Base-by-base conservation (phyloP, 2,113 vertebrate genomes). In the Anolis carolinensis region DNA sequence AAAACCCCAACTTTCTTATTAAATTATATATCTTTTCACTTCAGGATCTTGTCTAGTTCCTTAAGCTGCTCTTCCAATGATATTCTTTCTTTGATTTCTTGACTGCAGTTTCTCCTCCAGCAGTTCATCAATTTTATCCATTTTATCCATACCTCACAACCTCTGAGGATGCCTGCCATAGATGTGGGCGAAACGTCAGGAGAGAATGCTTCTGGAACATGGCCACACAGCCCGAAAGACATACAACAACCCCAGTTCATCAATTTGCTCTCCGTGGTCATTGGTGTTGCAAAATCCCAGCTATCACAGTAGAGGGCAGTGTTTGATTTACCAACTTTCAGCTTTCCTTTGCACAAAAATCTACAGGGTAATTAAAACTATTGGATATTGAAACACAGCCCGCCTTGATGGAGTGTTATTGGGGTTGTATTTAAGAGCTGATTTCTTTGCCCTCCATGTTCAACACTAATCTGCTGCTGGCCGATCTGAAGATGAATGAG, bases 281-380 rank as follows among this genome's bases (percentile, higher is more conserved):
- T n/a, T 14, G 2, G 52, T 39, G 16, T 86, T 75, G 86, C 68
- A 34, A 48, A 68, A 55, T 44, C 32, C 50, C 16, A 2, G 16
- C 89, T 25, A 68, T 72, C 93, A 87, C 93, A 87, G 93, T 83
- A 95, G 95, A 95, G 94, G 94, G 94, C 93, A 94, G 81, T 92
- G 23, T 75, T 59, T 81, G 55, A 74, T 81, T 75, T 86, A 34
- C 70, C 59, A 65, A 75, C 70, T 23, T 65, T 27, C 48, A 18
- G 55, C 9, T n/a, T 74, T 59, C 32, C 65, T 21, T 39, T 50
- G 55, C n/a, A 52, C 7, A n/a, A 13, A 71, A 68, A 74, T 1
- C n/a, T 8, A 72, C 20, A 73, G 30, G n/a, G n/a, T 81, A 67
- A 67, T 5, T 44, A 44, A 44, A 44, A 44, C 72, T 75, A 71